Evolutionary conservation across 2,113 vertebrate species (phyloP).

Genomic region (Rhadina sibilatrix): DNA sequence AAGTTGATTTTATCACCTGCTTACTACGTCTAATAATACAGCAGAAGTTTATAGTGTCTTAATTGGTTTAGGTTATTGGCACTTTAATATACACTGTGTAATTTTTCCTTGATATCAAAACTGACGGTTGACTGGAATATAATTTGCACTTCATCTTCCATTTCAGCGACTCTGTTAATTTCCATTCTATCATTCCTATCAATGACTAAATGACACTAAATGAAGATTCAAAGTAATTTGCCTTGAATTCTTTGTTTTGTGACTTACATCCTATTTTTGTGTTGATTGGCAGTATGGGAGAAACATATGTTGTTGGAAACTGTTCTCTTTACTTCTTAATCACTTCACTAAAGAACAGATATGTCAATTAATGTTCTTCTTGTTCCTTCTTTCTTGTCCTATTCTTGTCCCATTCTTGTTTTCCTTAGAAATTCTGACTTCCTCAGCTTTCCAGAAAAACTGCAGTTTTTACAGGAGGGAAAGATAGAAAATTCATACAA

Average conservation of each 20-base stretch:
- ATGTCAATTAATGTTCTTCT: not conserved
- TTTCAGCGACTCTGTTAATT: not conserved
- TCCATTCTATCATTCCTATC: not conserved
- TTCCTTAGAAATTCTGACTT: not conserved
- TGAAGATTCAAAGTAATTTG: not conserved
- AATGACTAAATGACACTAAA: not conserved
- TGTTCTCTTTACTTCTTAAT: not conserved
- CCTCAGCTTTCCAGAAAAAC: not conserved
- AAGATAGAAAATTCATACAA: not conserved
- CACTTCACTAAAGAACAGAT: not conserved
- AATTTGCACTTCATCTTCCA: slow-evolving; percentile 37
- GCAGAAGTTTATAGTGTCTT: not conserved
- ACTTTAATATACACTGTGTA: not conserved
- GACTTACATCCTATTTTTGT: not conserved
- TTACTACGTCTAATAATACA: not conserved
- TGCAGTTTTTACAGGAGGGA: not conserved
- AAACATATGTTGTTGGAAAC: not conserved
- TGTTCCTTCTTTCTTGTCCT: not conserved
- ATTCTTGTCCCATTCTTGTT: not conserved
- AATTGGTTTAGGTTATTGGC: slow-evolving; percentile 14
- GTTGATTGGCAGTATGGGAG: not conserved
- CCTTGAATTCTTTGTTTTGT: slow-evolving; percentile 3
- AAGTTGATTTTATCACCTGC: not conserved
- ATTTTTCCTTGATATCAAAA: slow-evolving; percentile 8
- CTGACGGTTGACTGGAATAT: not conserved